Base-by-base conservation (phyloP, 2,888 invertebrate species). In the Phoronis australis region DNA sequence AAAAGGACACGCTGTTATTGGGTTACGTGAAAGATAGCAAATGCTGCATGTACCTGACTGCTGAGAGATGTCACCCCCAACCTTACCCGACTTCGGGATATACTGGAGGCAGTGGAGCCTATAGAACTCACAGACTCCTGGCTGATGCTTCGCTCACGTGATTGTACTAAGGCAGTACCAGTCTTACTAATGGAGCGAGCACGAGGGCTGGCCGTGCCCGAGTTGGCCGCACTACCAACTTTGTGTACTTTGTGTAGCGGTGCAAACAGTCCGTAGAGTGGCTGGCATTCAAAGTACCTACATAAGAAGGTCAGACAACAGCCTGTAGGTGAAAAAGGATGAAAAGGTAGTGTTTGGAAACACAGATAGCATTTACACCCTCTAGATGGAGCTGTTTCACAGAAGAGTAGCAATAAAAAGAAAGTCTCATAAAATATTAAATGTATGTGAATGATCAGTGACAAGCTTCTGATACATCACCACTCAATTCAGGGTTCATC, bases 211-310 rank as follows among this genome's bases (percentile, higher is more conserved):
- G 66, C 60, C 1, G 64, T 61, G 2, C 49, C 45, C 43, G 47
- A 46, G 21, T 56, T 56, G 1, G 47, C 42, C n/a, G 52, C 48
- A 20, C 54, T 54, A 0, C 58, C 56, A 40, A 90, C 89, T 56
- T 87, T 84, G 64, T 87, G 55, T 24, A 96, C 90, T 81, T 96
- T 96, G 68, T 87, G 84, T 50, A 88, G 81, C 1, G 95, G 94
- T 23, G 94, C 92, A 79, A 97, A 97, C 54, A 97, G 82, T 1
- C 97, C 97, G 79, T 87, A 89, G 71, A 88, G 87, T 37, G 89
- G 87, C 56, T 85, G 83, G 77, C 96, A 97, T 60, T 88, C 87
- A 80, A 97, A 97, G 80, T 97, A 97, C 80, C 95, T 76, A 59
- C 15, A 44, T 47, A 47, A n/a, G 49, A 40, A 43, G 31, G 31